Evolutionary conservation across 2,888 invertebrate genomes (phyloP).

Genomic region (Ectemnius continuus): DNA sequence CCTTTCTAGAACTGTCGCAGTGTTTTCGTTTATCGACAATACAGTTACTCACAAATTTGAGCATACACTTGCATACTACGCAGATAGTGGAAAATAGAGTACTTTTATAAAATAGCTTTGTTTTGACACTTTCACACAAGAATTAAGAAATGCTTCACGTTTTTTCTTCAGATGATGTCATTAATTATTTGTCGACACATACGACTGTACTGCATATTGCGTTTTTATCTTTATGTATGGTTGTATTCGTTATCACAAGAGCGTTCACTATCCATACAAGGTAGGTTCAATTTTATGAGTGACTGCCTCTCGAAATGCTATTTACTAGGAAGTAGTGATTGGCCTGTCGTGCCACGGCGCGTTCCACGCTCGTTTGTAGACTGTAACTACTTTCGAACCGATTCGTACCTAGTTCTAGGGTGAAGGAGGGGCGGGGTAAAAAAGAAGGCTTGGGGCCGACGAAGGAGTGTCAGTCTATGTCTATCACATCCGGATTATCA

Average conservation of each 20-base stretch:
- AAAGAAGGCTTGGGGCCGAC: constrained; percentile 16
- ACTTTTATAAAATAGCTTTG: too few relatives aligned
- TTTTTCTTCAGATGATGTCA: not conserved
- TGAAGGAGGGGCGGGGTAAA: constrained; percentile 19
- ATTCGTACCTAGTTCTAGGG: constrained; percentile 18
- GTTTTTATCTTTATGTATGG: too few relatives aligned
- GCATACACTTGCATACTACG: too few relatives aligned
- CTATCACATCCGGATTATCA: constrained; percentile 65
- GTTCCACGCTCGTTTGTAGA: constrained; percentile 19
- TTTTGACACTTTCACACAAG: too few relatives aligned
- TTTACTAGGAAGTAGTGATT: not conserved
- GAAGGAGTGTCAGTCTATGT: constrained; percentile 58
- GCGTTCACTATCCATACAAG: too few relatives aligned
- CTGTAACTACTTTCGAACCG: constrained; percentile 24
- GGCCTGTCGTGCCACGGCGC: not conserved
- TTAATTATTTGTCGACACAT: too few relatives aligned
- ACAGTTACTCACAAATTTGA: too few relatives aligned
- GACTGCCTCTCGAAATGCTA: not conserved
- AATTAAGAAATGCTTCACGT: not conserved
- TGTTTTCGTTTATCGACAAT: too few relatives aligned
- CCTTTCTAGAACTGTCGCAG: too few relatives aligned
- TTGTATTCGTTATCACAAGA: too few relatives aligned
- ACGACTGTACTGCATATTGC: too few relatives aligned
- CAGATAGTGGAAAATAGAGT: too few relatives aligned
- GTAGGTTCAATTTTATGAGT: not conserved